These are phyloP conservation scores for Heliconius nattereri DNA, from an alignment of 1,140 invertebrate species.

Conservation along the genomic window DNA sequence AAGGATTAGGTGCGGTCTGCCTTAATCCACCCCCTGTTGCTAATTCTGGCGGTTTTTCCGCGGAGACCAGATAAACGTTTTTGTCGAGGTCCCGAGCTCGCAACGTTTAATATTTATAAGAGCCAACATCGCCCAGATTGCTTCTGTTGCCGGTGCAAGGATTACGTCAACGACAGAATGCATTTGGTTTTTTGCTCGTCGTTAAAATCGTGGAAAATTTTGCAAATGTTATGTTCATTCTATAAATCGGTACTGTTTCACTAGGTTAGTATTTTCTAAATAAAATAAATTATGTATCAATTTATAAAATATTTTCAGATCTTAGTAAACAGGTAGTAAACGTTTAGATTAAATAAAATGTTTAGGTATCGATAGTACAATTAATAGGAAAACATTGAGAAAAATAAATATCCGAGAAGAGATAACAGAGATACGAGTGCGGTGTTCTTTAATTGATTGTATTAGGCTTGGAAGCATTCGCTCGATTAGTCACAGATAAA, in stretches of 20 bases:
- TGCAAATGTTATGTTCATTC: not conserved
- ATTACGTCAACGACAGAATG: constrained; percentile 63
- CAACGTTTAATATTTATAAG: constrained; percentile 77
- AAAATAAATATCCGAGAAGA: constrained; percentile 18
- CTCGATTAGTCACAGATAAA: constrained; percentile 60
- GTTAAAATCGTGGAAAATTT: constrained; percentile 55
- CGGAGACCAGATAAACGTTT: constrained; percentile 78
- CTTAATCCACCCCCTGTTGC: constrained; percentile 77
- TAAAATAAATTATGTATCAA: no score
- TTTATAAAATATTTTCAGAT: no score
- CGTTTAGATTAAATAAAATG: not conserved
- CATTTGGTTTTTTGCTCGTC: constrained; percentile 57
- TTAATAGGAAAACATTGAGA: constrained; percentile 3
- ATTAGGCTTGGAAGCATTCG: constrained; percentile 47
- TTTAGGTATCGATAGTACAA: not conserved
- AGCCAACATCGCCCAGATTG: constrained; percentile 62
- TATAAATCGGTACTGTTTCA: not conserved
- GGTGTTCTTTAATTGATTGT: constrained; percentile 51
- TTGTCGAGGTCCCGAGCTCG: constrained; percentile 63
- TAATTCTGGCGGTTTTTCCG: constrained; percentile 79
- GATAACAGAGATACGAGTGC: constrained; percentile 16
- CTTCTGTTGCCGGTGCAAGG: constrained; percentile 66
- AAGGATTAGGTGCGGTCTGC: constrained; percentile 79
- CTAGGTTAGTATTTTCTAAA: not conserved
- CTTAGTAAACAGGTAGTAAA: not conserved